Evolutionary conservation across 2,113 vertebrate genomes (phyloP), one percentile per base, ranked within the genome.

Genomic region (Heterochromis multidens): DNA sequence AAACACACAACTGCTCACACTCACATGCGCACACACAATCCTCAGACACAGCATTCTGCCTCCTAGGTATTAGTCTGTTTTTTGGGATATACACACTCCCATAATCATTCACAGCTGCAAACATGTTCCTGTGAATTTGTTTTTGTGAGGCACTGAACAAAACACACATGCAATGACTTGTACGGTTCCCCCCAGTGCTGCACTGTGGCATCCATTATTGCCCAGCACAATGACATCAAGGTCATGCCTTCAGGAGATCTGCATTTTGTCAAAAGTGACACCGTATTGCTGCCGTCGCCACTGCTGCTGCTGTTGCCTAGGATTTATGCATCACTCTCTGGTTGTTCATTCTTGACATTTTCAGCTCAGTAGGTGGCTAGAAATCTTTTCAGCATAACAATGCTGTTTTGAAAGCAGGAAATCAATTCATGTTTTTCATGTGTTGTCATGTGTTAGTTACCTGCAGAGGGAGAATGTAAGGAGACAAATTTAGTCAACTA

Each of bases 311-410:
- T 59, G 65, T 63, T 27, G 58, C 88, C 78, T 37, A 19, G 77
- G 83, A 84, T 85, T 87, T 59, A 88, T 89, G 80, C 86, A 74
- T 89, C 82, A 33, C 62, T 88, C 76, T 59, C 67, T 56, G 54
- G 70, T 78, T 78, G 72, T 82, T 91, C 72, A 43, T 84, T 91
- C 61, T 74, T 92, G 89, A 92, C 91, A 92, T 92, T 92, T 92
- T 82, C 86, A 81, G 88, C 88, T 83, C 88, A 86, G 92, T 63
- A 43, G 87, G 91, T 76, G 87, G 80, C 58, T 49, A 3, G 74
- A 89, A 81, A 87, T 81, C 67, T 79, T 78, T 82, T 87, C 82
- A 84, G 56, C 74, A 82, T 77, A 87, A 84, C 74, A 85, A 62
- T 84, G 74, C n/a, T 85, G 27, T 87, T 82, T 83, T 61, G 23